Conservation (phyloP, 2,888 invertebrate genomes). For the Ommatoiulus sabulosus region DNA sequence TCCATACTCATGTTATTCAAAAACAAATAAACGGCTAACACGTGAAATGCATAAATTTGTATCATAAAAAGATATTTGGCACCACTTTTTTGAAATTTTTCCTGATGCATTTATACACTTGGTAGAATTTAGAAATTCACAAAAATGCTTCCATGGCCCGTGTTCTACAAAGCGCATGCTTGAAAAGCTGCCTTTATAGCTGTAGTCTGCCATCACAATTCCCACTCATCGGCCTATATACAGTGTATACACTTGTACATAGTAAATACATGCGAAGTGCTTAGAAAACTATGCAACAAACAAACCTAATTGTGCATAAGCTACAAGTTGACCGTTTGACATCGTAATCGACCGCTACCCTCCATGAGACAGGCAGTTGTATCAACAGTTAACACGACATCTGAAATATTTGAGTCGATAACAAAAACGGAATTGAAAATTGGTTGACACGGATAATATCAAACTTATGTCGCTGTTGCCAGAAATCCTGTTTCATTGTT, state of each 20-base stretch:
- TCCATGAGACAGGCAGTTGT: background rate
- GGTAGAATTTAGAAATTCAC: too few species aligned
- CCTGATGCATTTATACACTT: background rate
- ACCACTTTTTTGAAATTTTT: background rate
- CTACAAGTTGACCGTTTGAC: slow-evolving; percentile 4
- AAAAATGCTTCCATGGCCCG: background rate
- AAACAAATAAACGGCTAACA: background rate
- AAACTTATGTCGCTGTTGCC: background rate
- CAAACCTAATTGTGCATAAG: slow-evolving; percentile 29
- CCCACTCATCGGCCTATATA: slow-evolving; percentile 37
- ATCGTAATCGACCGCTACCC: slow-evolving; percentile 6
- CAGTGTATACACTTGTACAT: too few species aligned
- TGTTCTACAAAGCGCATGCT: background rate
- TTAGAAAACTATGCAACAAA: background rate
- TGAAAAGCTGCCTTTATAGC: background rate
- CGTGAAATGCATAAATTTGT: too few species aligned
- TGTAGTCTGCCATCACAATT: background rate
- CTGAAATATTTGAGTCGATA: background rate
- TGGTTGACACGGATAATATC: background rate
- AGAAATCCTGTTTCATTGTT: background rate
- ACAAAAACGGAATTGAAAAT: background rate
- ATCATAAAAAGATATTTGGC: background rate
- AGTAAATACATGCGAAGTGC: background rate
- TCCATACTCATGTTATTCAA: background rate
- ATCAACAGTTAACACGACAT: background rate